Percentiles rank a stretch among this genome's conserved stretches.
phyloP scores from a whole-genome alignment of 2,888 invertebrate genomes.

The Meloe dianella region DNA sequence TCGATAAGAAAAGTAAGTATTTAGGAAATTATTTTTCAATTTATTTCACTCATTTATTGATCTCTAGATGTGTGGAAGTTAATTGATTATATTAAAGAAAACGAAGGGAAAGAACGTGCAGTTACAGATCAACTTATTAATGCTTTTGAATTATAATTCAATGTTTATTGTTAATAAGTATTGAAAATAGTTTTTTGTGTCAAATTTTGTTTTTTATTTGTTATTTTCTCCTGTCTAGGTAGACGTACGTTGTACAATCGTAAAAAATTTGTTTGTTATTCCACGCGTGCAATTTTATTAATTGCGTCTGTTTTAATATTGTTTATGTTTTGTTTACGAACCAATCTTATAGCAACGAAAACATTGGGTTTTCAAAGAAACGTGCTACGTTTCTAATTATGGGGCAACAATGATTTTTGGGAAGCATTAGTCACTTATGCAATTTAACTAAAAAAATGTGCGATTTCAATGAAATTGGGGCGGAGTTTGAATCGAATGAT shows the following conservation, averaged over 20 bases:
- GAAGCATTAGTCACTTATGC: neutral
- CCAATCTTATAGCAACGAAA: too few relatives aligned
- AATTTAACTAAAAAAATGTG: neutral
- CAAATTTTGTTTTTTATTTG: neutral
- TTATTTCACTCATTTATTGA: slow-evolving; percentile 1
- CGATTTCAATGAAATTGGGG: neutral
- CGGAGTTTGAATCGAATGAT: neutral
- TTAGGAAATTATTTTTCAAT: neutral
- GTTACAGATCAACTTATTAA: slow-evolving; percentile 51
- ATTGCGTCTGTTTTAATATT: neutral
- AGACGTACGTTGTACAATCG: neutral
- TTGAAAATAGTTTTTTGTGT: neutral
- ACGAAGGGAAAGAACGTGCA: slow-evolving; percentile 46
- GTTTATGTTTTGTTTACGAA: neutral
- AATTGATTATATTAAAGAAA: slow-evolving; percentile 51
- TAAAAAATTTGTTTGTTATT: neutral
- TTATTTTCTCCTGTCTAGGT: neutral
- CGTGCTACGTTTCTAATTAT: too few relatives aligned
- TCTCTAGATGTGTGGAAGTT: slow-evolving; percentile 56
- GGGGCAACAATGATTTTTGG: neutral
- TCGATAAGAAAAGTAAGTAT: slow-evolving; percentile 66
- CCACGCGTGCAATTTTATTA: neutral
- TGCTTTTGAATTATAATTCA: slow-evolving; percentile 56
- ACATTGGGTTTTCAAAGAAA: too few relatives aligned
- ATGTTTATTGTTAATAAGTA: neutral